These are phyloP conservation scores for Bovichtus variegatus DNA, from an alignment of 2,797 vertebrate genomes.

Conservation along the genomic window DNA sequence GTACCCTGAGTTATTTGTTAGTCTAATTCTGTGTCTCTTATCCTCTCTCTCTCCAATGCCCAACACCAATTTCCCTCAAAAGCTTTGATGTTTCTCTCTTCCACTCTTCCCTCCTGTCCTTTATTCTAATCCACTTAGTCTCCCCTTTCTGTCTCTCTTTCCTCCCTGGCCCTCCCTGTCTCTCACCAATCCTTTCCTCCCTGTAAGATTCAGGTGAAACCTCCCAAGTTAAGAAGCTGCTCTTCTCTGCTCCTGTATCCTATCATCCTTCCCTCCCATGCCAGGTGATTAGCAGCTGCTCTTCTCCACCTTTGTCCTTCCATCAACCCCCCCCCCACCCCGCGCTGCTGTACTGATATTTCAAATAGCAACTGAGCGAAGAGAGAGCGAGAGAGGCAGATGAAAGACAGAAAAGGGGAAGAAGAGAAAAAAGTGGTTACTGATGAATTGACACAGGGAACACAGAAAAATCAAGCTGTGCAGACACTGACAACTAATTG, in stretches of 20 bases:
- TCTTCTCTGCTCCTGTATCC: constrained; percentile 19
- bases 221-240: constrained; percentile 41
- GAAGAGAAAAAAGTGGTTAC: constrained; percentile 9
- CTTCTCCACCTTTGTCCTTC: constrained; percentile 37
- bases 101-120: constrained; percentile 63
- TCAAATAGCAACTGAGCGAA: constrained; percentile 31
- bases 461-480: constrained; percentile 26
- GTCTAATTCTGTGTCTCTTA: constrained; percentile 33
- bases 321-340: constrained; percentile 3
- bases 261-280: constrained; percentile 28
- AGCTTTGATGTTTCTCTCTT: constrained; percentile 75
- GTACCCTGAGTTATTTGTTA: constrained; percentile 50
- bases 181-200: constrained; percentile 44
- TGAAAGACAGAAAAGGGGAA: neutral
- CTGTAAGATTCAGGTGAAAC: constrained; percentile 59
- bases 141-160: constrained; percentile 57
- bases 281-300: constrained; percentile 58
- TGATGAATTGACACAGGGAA: constrained; percentile 29
- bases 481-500: constrained; percentile 15
- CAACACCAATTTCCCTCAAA: constrained; percentile 57
- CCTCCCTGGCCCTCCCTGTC: constrained; percentile 43
- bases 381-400: constrained; percentile 4
- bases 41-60: constrained; percentile 37
- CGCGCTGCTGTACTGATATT: constrained; percentile 19
- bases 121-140: constrained; percentile 77